Conservation (phyloP, 2,797 vertebrate species). For the Jordanella pulchra region DNA sequence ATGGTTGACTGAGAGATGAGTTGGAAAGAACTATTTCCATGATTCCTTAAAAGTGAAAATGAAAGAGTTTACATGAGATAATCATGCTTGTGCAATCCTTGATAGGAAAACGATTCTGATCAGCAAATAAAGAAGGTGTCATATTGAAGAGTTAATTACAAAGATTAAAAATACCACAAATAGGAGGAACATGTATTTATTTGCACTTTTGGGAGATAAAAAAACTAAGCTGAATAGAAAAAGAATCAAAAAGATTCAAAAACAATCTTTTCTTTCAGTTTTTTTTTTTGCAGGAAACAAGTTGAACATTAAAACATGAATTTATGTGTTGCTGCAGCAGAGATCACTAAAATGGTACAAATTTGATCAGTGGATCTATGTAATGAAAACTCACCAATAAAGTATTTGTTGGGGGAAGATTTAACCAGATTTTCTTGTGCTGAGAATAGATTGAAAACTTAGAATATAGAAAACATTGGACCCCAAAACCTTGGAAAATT, state of each 20-base stretch:
- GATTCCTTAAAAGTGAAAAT: neutral
- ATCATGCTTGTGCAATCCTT: constrained; percentile 10
- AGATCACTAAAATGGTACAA: no score
- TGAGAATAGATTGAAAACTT: neutral
- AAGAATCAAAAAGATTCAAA: neutral
- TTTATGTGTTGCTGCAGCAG: no score
- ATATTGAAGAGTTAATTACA: neutral
- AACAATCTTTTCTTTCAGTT: no score
- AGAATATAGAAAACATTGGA: neutral
- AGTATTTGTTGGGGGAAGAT: neutral
- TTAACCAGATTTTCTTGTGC: neutral
- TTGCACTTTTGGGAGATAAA: neutral
- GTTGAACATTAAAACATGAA: no score
- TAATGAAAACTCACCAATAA: no score
- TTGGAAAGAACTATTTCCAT: no score
- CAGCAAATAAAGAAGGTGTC: neutral
- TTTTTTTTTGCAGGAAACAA: no score
- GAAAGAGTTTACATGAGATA: constrained; percentile 16
- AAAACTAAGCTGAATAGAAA: neutral
- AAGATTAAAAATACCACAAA: no score
- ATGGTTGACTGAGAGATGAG: constrained; percentile 17
- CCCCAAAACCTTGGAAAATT: neutral
- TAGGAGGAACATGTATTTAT: neutral
- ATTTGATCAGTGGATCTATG: no score
- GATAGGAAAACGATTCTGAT: neutral